Evolutionary conservation across 2,888 invertebrate species (phyloP).

Genomic region (Eulithis prunata): DNA sequence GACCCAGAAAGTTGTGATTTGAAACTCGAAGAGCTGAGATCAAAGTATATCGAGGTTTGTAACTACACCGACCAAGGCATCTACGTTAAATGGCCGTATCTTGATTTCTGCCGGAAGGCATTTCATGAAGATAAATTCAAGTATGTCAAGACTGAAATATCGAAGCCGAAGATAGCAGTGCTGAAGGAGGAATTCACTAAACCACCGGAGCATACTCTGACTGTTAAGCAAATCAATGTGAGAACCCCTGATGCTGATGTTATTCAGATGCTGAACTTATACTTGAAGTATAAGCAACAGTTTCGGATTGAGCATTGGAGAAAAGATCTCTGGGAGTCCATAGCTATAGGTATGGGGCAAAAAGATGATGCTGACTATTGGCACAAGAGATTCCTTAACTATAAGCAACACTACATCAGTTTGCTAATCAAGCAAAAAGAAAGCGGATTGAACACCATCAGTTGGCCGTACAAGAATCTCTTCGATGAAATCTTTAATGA

Average conservation of each 20-base stretch:
- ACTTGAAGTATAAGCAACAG: slow-evolving; percentile 64
- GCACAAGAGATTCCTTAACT: slow-evolving; percentile 74
- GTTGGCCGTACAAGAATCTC: slow-evolving; percentile 70
- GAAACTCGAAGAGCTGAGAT: slow-evolving; percentile 58
- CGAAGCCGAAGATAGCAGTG: slow-evolving; percentile 21
- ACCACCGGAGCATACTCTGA: slow-evolving; percentile 45
- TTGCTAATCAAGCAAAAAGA: slow-evolving; percentile 61
- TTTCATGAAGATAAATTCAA: slow-evolving; percentile 62
- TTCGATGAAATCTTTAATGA: slow-evolving; percentile 71
- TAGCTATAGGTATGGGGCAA: slow-evolving; percentile 68
- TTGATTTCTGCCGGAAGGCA: slow-evolving; percentile 66
- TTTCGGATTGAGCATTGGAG: slow-evolving; percentile 60
- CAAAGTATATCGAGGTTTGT: slow-evolving; percentile 58
- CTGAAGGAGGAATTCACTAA: slow-evolving; percentile 19
- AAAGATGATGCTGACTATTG: slow-evolving; percentile 67
- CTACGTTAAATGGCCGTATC: slow-evolving; percentile 59
- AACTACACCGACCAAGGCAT: slow-evolving; percentile 55
- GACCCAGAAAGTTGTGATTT: slow-evolving; percentile 61
- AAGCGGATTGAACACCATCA: slow-evolving; percentile 51
- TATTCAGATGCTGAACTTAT: slow-evolving; percentile 64
- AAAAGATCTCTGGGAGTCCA: slow-evolving; percentile 69
- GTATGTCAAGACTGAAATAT: background rate
- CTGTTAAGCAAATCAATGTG: slow-evolving; percentile 41
- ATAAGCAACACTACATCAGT: slow-evolving; percentile 72
- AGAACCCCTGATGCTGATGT: slow-evolving; percentile 60